A percentile compares a stretch with the other conserved stretches of the same genome.
phyloP scores from a whole-genome alignment of 2,888 invertebrate species.

The Amiota communis region DNA sequence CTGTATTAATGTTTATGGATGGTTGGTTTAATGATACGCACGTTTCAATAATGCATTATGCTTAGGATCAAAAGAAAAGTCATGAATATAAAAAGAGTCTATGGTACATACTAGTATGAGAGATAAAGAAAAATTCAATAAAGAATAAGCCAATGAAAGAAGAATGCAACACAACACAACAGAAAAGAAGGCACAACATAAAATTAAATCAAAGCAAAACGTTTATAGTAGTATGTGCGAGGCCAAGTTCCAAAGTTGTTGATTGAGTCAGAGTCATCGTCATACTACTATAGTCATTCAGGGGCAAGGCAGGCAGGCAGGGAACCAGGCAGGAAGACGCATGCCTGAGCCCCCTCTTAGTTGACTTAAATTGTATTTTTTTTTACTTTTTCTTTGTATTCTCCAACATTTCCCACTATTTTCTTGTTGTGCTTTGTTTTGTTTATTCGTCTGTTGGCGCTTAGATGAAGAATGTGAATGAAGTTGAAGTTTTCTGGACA shows the following conservation, averaged over 20 bases:
- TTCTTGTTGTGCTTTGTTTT: conserved; percentile 3
- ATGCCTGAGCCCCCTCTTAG: no score
- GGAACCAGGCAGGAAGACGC: no score
- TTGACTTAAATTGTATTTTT: background rate
- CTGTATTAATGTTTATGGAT: no score
- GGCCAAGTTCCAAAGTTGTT: conserved; percentile 19
- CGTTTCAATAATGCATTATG: conserved; percentile 50
- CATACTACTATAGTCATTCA: no score
- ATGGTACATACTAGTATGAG: no score
- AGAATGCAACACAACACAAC: background rate
- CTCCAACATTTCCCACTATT: background rate
- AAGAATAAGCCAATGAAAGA: background rate
- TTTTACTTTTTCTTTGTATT: background rate
- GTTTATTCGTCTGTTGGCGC: conserved; percentile 2
- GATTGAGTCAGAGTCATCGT: no score
- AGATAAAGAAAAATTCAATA: background rate
- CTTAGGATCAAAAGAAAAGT: conserved; percentile 32
- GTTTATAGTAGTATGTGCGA: conserved; percentile 22
- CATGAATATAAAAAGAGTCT: background rate
- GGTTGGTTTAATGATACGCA: conserved; percentile 63
- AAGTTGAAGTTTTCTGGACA: conserved; percentile 1
- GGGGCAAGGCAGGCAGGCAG: no score
- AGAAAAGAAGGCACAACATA: conserved; percentile 4
- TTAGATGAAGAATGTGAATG: conserved; percentile 12
- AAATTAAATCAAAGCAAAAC: conserved; percentile 1